Percentiles rank a stretch among this genome's conserved stretches.
Conservation (phyloP, 2,113 vertebrate species). For the Trematocara stigmaticum region DNA sequence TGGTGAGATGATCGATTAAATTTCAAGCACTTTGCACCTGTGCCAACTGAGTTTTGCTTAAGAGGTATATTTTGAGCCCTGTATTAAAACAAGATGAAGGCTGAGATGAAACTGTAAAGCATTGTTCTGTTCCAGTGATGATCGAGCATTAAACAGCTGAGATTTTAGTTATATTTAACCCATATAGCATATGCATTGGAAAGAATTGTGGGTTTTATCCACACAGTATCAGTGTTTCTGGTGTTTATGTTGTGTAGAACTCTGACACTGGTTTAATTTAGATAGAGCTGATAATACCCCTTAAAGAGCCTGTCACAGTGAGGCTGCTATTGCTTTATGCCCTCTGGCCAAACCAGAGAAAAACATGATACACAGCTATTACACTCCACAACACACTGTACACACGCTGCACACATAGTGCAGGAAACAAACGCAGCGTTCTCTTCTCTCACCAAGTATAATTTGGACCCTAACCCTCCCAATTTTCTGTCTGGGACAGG, state of each 20-base stretch:
- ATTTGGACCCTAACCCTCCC: slow-evolving; percentile 69
- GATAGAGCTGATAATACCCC: slow-evolving; percentile 61
- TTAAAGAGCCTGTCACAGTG: slow-evolving; percentile 34
- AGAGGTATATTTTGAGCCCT: neutral
- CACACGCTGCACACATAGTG: slow-evolving; percentile 32
- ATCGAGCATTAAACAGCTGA: neutral
- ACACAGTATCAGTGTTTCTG: slow-evolving; percentile 23
- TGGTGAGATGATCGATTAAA: neutral
- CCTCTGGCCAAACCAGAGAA: slow-evolving; percentile 38
- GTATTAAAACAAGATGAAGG: neutral
- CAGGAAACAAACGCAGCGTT: slow-evolving; percentile 68
- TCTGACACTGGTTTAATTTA: slow-evolving; percentile 58
- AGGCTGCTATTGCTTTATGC: neutral
- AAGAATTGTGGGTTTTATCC: neutral
- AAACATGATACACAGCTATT: slow-evolving; percentile 26
- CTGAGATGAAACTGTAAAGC: neutral
- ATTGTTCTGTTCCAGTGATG: neutral
- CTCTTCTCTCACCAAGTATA: slow-evolving; percentile 67
- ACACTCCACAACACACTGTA: slow-evolving; percentile 38
- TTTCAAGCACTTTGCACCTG: neutral
- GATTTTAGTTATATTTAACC: neutral
- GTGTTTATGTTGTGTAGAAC: slow-evolving; percentile 29
- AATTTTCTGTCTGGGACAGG: slow-evolving; percentile 73
- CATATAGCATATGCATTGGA: neutral
- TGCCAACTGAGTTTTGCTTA: neutral